Base-by-base conservation (phyloP, 2,888 invertebrate species). In the Lucinisca nassula region DNA sequence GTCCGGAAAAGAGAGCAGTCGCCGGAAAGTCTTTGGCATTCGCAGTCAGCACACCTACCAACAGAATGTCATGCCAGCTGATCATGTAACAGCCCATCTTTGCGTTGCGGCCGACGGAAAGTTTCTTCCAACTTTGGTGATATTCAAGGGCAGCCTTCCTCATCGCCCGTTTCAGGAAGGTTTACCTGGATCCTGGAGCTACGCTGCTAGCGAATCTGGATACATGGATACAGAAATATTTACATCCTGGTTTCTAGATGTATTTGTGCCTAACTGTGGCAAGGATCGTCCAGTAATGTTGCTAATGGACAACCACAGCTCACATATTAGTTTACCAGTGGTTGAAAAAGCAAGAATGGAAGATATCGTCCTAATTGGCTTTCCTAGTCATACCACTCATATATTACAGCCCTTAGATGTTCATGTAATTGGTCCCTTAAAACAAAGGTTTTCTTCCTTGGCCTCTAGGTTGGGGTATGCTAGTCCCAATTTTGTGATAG, bases 211-310 rank as follows among this genome's bases (percentile, higher is more conserved):
- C n/a, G 74, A 75, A 24, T 37, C 75, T 30, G 79, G 84, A 2
- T 79, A 75, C 30, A 79, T 84, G 61, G 74, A 79, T 49, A 58
- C 58, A 2, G 79, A 79, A 6, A 40, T 84, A n/a, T 84, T 84
- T 67, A 49, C 17, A 10, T 24, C 40, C 4, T 83, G 74, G 84
- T 84, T 84, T 51, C 55, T 38, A 10, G 45, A 38, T 32, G 45
- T 74, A 30, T 84, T 84, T 35, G 45, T 83, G 30, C 78, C 78
- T n/a, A 55, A 83, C 73, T 83, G 83, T 40, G 83, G 83, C 32
- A 72, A 58, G 35, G 79, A 30, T 27, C 70, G 83, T 24, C 83
- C 83, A 27, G 83, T 83, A 14, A 4, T 83, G 24, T 45, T 83
- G 24, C 35, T 79, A 12, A 45, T 83, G 24, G 79, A 78, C 45